Evolutionary conservation across 2,797 vertebrate genomes (phyloP).

Genomic region (Clarias laeviceps): DNA sequence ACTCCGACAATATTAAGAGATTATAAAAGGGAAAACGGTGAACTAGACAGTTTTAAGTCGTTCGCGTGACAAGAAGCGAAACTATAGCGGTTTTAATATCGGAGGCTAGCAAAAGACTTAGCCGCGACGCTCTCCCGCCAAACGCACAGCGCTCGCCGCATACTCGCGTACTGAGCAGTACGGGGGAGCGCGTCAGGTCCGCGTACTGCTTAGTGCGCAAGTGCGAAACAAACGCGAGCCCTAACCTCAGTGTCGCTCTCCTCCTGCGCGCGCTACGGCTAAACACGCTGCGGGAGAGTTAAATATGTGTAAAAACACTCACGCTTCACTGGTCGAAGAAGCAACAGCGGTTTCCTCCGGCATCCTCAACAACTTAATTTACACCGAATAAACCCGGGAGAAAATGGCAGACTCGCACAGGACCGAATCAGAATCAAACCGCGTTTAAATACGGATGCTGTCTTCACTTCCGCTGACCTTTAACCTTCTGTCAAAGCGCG

Average conservation of each 20-base stretch:
- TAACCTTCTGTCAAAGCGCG: slow-evolving; percentile 66
- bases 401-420: slow-evolving; percentile 48
- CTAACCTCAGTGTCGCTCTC: background rate
- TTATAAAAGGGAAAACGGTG: no score
- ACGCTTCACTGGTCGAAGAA: slow-evolving; percentile 69
- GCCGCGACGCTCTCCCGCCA: slow-evolving; percentile 18
- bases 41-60: background rate
- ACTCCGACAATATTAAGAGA: rapidly evolving
- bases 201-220: background rate
- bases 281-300: background rate
- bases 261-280: background rate
- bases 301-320: slow-evolving; percentile 38
- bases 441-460: slow-evolving; percentile 80
- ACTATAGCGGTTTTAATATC: background rate
- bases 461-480: slow-evolving; percentile 73
- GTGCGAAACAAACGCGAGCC: background rate
- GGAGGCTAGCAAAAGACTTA: background rate
- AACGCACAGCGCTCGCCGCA: background rate
- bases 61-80: background rate
- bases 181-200: no score
- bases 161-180: slow-evolving; percentile 1
- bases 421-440: slow-evolving; percentile 47
- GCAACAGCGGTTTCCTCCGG: slow-evolving; percentile 71
- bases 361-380: slow-evolving; percentile 59
- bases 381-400: background rate